Base-by-base conservation (phyloP, 2,888 invertebrate genomes). In the Tenthredo distinguenda region DNA sequence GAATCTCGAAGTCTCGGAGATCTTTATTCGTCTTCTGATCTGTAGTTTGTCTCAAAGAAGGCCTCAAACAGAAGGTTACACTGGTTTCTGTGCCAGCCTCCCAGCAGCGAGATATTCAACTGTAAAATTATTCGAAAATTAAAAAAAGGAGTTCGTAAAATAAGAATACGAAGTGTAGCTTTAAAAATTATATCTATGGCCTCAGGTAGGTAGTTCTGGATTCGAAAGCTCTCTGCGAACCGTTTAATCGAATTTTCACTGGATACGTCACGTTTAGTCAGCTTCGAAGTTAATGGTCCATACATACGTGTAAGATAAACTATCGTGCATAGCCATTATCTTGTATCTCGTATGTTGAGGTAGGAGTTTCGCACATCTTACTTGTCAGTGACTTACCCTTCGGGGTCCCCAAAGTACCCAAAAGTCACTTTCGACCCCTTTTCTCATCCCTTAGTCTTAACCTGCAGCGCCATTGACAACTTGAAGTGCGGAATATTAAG, bases 301-400 rank as follows among this genome's bases (percentile, higher is more conserved):
- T 15, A 34, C 18, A 26, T 2, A 12, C 34, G 26, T 34, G 34
- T 34, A 12, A 72, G 72, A 21, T 74, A 5, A 43, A 40, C 40
- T 18, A 31, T 21, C 40, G 10, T 43, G 43, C 18, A 43, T 74
- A 43, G 37, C 5, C 34, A 37, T 43, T 74, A 43, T 43, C 72
- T 74, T 21, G 72, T 74, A 74, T 43, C n/a, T 74, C 43, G 72
- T 74, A 74, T 21, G 18, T 74, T 74, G 43, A 21, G 43, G 43
- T 43, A 21, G 43, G 43, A 43, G 21, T 43, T 74, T 26, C 40
- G 43, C 43, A 43, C 18, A 40, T 43, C 43, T 21, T 43, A 10
- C 21, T 74, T 40, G n/a, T 21, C 72, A 43, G 43, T 74, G 72
- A 74, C 21, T 43, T 43, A 74, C 72, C 40, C 43, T 21, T 21